Percentiles rank a stretch among this genome's conserved stretches.
Evolutionary conservation across 2,797 vertebrate genomes (phyloP).

Genomic region (Pampus argenteus): DNA sequence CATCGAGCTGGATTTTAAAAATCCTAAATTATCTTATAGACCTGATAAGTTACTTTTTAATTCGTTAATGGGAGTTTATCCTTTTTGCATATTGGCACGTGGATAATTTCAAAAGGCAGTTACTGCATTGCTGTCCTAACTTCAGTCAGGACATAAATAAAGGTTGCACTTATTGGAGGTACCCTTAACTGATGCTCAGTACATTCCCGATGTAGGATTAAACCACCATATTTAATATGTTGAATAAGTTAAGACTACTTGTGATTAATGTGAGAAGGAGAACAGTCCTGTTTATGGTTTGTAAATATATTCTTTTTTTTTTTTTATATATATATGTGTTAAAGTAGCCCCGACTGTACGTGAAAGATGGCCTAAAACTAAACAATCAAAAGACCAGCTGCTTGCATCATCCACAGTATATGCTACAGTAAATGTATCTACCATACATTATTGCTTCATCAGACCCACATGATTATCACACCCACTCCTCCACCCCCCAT

Average conservation of each 20-base stretch:
- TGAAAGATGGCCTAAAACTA: constrained; percentile 73
- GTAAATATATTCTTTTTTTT: constrained; percentile 81
- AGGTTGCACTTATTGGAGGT: constrained; percentile 80
- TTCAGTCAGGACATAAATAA: constrained; percentile 75
- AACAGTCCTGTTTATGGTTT: constrained; percentile 82
- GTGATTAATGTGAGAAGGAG: constrained; percentile 82
- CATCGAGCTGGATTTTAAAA: constrained; percentile 83
- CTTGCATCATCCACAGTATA: constrained; percentile 73
- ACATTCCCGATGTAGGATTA: constrained; percentile 80
- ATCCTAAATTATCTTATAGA: constrained; percentile 75
- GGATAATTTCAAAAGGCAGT: constrained; percentile 75
- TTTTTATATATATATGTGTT: constrained; percentile 54
- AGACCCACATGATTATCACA: constrained; percentile 52
- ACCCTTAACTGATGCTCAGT: constrained; percentile 76
- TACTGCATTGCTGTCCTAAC: constrained; percentile 75
- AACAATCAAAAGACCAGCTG: constrained; percentile 81
- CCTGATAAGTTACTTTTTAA: constrained; percentile 66
- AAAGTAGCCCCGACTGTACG: constrained; percentile 74
- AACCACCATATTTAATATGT: constrained; percentile 81
- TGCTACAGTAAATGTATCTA: constrained; percentile 67
- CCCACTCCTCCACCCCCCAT: constrained; percentile 25
- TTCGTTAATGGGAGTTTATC: constrained; percentile 72
- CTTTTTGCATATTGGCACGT: constrained; percentile 74
- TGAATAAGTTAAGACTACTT: constrained; percentile 81
- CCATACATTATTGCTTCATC: constrained; percentile 67